phyloP scores from a whole-genome alignment of 2,888 invertebrate species.

The Notodonta dromedarius region DNA sequence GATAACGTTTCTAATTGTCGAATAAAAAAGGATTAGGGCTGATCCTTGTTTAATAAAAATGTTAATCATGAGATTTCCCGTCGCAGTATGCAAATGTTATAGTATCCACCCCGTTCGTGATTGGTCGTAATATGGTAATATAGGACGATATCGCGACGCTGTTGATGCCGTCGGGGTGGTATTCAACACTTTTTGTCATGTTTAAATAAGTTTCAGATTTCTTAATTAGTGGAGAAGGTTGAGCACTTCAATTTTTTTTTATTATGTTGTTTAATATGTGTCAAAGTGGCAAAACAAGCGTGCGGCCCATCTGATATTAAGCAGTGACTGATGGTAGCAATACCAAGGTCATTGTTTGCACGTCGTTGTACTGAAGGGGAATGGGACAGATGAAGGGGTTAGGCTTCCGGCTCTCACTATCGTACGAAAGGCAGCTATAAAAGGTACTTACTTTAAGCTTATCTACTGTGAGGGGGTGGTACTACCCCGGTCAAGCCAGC shows the following conservation, averaged over 20 bases:
- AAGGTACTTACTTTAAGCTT: too few relatives aligned
- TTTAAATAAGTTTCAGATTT: conserved; percentile 4
- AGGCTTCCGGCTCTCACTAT: too few relatives aligned
- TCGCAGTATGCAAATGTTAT: conserved; percentile 76
- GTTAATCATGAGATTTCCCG: conserved; percentile 80
- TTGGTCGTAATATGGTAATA: conserved; percentile 51
- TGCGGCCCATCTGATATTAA: too few relatives aligned
- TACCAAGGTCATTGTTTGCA: too few relatives aligned
- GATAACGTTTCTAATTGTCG: conserved; percentile 82
- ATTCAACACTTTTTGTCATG: conserved; percentile 15
- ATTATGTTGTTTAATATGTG: not conserved
- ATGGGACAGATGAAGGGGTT: too few relatives aligned
- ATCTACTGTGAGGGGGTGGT: too few relatives aligned
- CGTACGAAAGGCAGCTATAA: too few relatives aligned
- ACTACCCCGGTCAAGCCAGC: too few relatives aligned
- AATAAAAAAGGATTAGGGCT: conserved; percentile 82
- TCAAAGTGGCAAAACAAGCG: too few relatives aligned
- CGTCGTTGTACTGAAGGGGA: too few relatives aligned
- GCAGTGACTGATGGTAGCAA: too few relatives aligned
- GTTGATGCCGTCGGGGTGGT: conserved; percentile 34
- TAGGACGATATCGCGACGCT: conserved; percentile 27
- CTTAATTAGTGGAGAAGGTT: conserved; percentile 1
- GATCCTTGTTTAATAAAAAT: conserved; percentile 84
- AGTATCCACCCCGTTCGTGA: conserved; percentile 57
- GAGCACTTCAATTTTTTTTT: not conserved